phyloP scores from a whole-genome alignment of 2,888 invertebrate species.

The Julus scanicus region DNA sequence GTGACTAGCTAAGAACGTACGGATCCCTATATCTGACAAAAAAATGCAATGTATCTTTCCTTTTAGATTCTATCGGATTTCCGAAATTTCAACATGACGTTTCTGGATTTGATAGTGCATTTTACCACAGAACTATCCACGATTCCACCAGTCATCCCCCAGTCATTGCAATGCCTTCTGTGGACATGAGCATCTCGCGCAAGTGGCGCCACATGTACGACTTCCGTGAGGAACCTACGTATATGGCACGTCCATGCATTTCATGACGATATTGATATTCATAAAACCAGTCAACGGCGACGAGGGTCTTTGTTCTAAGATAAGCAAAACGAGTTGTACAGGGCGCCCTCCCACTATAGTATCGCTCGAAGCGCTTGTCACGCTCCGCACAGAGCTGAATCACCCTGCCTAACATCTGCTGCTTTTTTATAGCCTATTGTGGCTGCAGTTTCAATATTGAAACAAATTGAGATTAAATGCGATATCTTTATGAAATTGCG shows the following conservation, averaged over 20 bases:
- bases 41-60: no score
- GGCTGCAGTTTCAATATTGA: neutral
- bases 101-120: no score
- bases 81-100: no score
- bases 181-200: no score
- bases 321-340: neutral
- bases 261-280: neutral
- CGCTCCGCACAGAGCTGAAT: neutral
- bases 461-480: neutral
- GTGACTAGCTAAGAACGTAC: no score
- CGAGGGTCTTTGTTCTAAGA: neutral
- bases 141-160: no score
- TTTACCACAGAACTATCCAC: no score
- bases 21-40: no score
- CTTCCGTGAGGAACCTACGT: neutral
- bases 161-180: no score
- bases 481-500: neutral
- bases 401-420: slow-evolving; percentile 2
- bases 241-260: neutral
- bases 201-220: neutral
- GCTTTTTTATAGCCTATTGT: slow-evolving; percentile 19
- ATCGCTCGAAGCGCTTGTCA: neutral
- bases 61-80: no score
- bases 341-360: neutral
- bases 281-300: no score